Conservation (phyloP, 1,140 invertebrate species). For the Euwallacea fornicatus region DNA sequence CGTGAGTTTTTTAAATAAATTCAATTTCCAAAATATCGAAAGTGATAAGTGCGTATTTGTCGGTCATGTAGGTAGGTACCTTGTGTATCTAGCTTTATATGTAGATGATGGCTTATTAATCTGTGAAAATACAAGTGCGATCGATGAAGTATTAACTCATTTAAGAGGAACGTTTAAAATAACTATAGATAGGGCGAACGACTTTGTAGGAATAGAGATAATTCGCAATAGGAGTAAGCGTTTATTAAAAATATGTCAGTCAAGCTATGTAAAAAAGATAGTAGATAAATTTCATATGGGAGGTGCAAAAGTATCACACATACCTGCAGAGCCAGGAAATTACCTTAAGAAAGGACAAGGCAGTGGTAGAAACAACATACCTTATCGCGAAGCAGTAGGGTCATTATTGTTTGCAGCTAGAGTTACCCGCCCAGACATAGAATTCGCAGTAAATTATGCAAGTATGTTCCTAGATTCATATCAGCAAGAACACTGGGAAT, state of each 20-base stretch:
- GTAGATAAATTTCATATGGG: constrained; percentile 32
- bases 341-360: constrained; percentile 1
- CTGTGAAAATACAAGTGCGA: constrained; percentile 8
- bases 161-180: constrained; percentile 22
- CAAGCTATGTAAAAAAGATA: constrained; percentile 20
- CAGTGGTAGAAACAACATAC: constrained; percentile 9
- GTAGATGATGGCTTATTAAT: constrained; percentile 26
- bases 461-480: constrained; percentile 44
- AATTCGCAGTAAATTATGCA: constrained; percentile 49
- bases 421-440: constrained; percentile 53
- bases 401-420: constrained; percentile 51
- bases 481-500: constrained; percentile 45
- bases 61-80: constrained; percentile 8
- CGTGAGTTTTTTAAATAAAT: too few species aligned
- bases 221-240: background rate
- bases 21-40: too few species aligned
- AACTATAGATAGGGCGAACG: constrained; percentile 3
- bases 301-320: constrained; percentile 6
- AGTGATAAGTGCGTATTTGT: too few species aligned
- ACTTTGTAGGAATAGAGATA: constrained; percentile 27
- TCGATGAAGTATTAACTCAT: constrained; percentile 7
- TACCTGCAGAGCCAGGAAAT: constrained; percentile 11
- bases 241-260: constrained; percentile 24
- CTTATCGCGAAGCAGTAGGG: constrained; percentile 51
- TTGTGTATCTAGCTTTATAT: constrained; percentile 44